Evolutionary conservation across 2,888 invertebrate species (phyloP), one percentile per base, ranked within the genome.

Genomic region (Caenorhabditis sp.): DNA sequence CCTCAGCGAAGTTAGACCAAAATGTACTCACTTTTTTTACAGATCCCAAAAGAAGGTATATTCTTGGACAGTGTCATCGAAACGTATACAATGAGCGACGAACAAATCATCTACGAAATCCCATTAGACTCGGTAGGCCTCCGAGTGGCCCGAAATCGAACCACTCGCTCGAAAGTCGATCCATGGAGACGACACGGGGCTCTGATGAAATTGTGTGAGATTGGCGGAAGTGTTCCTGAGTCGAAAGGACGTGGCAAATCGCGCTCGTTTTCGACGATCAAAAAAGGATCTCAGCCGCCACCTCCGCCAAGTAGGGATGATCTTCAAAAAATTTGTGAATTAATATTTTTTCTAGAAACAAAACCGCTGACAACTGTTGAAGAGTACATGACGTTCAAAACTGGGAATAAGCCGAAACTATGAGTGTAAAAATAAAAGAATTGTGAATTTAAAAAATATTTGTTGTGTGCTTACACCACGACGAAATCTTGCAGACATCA

Each of bases 121-220:
- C 68, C 68, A n/a, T 25, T 68, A 17, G 68, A 73, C 17, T 60
- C 58, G 10, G 65, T 64, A 38, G 61, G 59, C 26, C 50, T 73
- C 1, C 8, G 52, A 38, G 31, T 65, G 17, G 36, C 63, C 2
- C 58, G 54, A 21, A 31, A 12, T 23, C 60, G 73, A 3, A 58
- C 54, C 3, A 14, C 67, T 2, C n/a, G 73, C 54, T 65, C 65
- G 5, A 65, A 67, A 59, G 62, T 68, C 12, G 73, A 73, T 66
- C 73, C 73, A 21, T 73, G 73, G 73, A 58, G 73, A 36, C 60
- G 43, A 62, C 59, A 73, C 49, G 73, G 73, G 20, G 73, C 68
- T 25, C 59, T 68, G 27, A 65, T 63, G 3, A 73, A 73, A 50
- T 53, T 73, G 21, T 73, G 73, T 38, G 62, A 73, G 36, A 60